Evolutionary conservation across 1,140 invertebrate genomes (phyloP).

Genomic region (Episyrphus balteatus): DNA sequence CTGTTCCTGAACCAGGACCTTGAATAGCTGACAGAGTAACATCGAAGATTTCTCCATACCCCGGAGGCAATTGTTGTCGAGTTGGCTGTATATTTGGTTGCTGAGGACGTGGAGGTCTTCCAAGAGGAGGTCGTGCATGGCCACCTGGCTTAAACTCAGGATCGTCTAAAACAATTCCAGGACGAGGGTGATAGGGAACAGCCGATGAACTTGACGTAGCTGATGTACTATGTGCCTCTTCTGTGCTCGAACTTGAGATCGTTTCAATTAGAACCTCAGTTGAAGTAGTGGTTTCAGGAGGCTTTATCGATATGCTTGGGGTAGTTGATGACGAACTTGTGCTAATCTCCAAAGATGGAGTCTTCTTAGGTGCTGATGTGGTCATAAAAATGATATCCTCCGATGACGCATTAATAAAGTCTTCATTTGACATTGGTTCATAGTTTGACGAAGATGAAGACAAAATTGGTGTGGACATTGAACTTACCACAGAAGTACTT

Average conservation of each 20-base stretch:
- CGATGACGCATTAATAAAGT: constrained; percentile 21
- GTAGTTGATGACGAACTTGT: constrained; percentile 10
- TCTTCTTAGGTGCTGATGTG: constrained; percentile 31
- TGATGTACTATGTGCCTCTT: constrained; percentile 15
- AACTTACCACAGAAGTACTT: constrained; percentile 19
- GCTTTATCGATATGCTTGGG: constrained; percentile 35
- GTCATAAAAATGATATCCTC: constrained; percentile 33
- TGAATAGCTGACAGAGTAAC: constrained; percentile 79
- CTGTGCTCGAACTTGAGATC: constrained; percentile 13
- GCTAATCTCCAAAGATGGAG: constrained; percentile 27
- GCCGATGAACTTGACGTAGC: constrained; percentile 9
- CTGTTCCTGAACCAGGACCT: constrained; percentile 50
- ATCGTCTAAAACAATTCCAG: constrained; percentile 72
- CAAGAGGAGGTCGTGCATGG: constrained; percentile 26
- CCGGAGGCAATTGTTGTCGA: constrained; percentile 33
- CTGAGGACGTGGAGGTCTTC: constrained; percentile 22
- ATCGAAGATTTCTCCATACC: constrained; percentile 72
- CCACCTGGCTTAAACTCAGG: constrained; percentile 61
- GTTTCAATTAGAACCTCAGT: constrained; percentile 3
- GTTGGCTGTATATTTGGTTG: constrained; percentile 35
- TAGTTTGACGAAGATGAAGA: constrained; percentile 27
- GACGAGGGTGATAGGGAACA: constrained; percentile 53
- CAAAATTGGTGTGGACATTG: constrained; percentile 10
- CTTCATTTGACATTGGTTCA: constrained; percentile 31
- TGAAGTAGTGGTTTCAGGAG: constrained; percentile 16